These are phyloP conservation scores for Sycophila sp. DNA, from an alignment of 1,140 invertebrate genomes.

Conservation along the genomic window DNA sequence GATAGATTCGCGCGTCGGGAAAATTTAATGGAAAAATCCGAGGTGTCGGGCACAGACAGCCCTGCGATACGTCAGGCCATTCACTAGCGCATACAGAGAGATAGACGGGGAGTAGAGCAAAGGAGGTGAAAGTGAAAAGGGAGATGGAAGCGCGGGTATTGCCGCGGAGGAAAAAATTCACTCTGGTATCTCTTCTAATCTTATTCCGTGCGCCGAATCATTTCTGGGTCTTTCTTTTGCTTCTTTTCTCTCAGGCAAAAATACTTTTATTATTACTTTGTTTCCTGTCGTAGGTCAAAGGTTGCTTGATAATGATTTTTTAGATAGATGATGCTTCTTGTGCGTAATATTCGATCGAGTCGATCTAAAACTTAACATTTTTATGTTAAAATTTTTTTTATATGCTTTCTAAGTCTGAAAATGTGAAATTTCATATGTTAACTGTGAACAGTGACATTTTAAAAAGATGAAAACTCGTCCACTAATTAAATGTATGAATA, in stretches of 20 bases:
- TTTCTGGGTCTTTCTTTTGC: too few species aligned
- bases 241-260: too few species aligned
- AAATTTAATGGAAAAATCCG: slow-evolving; percentile 67
- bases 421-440: too few species aligned
- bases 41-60: slow-evolving; percentile 64
- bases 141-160: slow-evolving; percentile 5
- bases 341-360: not conserved
- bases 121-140: slow-evolving; percentile 22
- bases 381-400: too few species aligned
- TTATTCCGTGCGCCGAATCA: not conserved
- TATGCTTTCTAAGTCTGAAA: too few species aligned
- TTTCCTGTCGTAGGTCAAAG: too few species aligned
- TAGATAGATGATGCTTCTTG: too few species aligned
- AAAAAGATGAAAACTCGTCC: too few species aligned
- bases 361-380: not conserved
- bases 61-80: slow-evolving; percentile 64
- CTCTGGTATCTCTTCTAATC: not conserved
- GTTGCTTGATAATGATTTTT: too few species aligned
- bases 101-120: not conserved
- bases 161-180: not conserved
- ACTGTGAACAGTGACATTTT: too few species aligned
- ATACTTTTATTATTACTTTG: too few species aligned
- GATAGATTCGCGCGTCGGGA: slow-evolving; percentile 64
- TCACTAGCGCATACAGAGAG: slow-evolving; percentile 45
- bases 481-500: too few species aligned